These are phyloP conservation scores for Scaptomyza polygonia DNA, from an alignment of 2,888 invertebrate genomes.

Conservation along the genomic window DNA sequence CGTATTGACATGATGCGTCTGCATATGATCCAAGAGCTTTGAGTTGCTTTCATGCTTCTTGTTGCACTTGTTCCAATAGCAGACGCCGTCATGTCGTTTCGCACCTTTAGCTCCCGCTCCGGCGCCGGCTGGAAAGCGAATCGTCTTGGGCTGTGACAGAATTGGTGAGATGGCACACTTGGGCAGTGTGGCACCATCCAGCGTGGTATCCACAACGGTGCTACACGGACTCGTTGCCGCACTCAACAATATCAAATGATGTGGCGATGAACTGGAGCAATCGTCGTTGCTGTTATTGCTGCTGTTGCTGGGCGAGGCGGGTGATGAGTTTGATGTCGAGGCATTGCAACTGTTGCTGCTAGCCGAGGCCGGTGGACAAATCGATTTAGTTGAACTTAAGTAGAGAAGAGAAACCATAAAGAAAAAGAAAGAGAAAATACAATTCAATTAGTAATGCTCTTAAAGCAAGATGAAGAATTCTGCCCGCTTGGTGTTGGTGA, in stretches of 20 bases:
- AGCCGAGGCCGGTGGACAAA: constrained; percentile 72
- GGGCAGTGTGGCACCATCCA: constrained; percentile 67
- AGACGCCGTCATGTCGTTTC: constrained; percentile 86
- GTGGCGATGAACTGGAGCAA: constrained; percentile 67
- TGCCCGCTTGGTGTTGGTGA: background rate
- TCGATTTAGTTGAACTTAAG: constrained; percentile 56
- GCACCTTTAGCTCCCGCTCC: constrained; percentile 83
- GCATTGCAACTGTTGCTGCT: constrained; percentile 80
- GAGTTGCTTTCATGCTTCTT: constrained; percentile 91
- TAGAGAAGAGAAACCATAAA: too few species aligned
- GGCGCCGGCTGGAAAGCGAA: constrained; percentile 89
- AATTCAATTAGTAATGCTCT: background rate
- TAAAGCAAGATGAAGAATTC: background rate
- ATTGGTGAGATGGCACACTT: constrained; percentile 89
- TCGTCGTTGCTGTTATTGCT: constrained; percentile 34
- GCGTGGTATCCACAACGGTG: constrained; percentile 83
- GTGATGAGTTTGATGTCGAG: constrained; percentile 85
- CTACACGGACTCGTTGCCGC: constrained; percentile 67
- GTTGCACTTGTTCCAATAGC: constrained; percentile 93
- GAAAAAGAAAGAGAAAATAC: too few species aligned
- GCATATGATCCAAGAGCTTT: constrained; percentile 93
- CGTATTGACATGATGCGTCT: constrained; percentile 93
- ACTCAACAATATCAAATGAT: constrained; percentile 69
- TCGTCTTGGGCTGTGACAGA: constrained; percentile 91
- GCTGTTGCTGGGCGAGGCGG: constrained; percentile 56